Percentiles rank a stretch among this genome's conserved stretches.
Conservation (phyloP, 2,797 vertebrate genomes). For the Nyctibius grandis region DNA sequence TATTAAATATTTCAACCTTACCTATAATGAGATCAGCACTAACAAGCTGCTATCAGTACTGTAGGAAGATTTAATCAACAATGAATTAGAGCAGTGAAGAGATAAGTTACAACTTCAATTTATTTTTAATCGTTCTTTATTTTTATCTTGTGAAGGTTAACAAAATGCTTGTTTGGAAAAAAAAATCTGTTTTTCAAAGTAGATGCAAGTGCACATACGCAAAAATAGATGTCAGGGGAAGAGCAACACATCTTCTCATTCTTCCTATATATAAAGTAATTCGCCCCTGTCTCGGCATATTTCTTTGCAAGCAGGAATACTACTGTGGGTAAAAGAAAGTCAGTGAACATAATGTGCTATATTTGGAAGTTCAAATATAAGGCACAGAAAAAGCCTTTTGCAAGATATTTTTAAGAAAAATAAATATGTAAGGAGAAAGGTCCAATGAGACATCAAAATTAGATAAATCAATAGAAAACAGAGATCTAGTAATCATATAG, state of each 20-base stretch:
- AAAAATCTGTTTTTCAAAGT: not conserved
- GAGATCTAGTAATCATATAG: not conserved
- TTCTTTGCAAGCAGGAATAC: not conserved
- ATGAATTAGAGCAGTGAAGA: not conserved
- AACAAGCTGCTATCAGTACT: not conserved
- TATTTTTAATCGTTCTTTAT: not conserved
- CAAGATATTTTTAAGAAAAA: not conserved
- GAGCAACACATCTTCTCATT: not conserved
- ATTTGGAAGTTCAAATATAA: not conserved
- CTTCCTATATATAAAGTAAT: not conserved
- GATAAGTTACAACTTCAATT: conserved; percentile 1
- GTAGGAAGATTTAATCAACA: conserved; percentile 27
- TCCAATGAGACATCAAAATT: not conserved
- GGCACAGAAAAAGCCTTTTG: not conserved
- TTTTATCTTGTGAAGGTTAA: conserved; percentile 22
- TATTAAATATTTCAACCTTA: conserved; percentile 32
- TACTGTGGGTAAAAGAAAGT: not conserved
- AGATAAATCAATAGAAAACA: not conserved
- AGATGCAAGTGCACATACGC: not conserved
- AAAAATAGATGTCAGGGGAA: not conserved
- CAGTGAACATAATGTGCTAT: not conserved
- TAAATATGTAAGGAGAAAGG: not conserved
- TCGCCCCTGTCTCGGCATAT: not conserved
- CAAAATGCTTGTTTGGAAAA: not conserved
- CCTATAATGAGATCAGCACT: conserved; percentile 22